A percentile compares a stretch with the other conserved stretches of the same genome.
Evolutionary conservation across 2,888 invertebrate species (phyloP).

Genomic region (Ochlodes sylvanus): DNA sequence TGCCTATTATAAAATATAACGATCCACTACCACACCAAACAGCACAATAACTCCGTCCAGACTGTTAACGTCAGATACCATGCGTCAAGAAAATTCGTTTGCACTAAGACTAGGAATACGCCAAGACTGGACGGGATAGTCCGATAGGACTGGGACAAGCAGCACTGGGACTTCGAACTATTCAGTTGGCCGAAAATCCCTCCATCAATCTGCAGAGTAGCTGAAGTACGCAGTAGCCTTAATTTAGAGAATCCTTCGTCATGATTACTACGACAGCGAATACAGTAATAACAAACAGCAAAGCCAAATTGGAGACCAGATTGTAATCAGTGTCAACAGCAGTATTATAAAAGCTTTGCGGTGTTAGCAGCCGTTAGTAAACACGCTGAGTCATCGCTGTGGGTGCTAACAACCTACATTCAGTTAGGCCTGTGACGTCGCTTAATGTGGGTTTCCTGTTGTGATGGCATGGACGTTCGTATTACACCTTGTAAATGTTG

Average conservation of each 20-base stretch:
- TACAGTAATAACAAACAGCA: constrained; percentile 2
- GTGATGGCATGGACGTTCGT: background rate
- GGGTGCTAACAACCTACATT: constrained; percentile 15
- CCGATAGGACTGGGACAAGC: no score
- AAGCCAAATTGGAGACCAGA: constrained; percentile 4
- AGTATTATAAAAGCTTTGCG: constrained; percentile 19
- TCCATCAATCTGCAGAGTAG: no score
- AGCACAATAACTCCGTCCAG: no score
- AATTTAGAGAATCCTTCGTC: background rate
- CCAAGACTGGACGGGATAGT: no score
- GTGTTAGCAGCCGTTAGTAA: constrained; percentile 11
- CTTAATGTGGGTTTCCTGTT: constrained; percentile 12
- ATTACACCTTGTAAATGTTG: background rate
- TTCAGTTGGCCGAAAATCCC: no score
- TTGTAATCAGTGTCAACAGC: constrained; percentile 11
- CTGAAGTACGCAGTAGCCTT: background rate
- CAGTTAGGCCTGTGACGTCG: background rate
- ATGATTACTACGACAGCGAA: background rate
- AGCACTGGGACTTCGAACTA: no score
- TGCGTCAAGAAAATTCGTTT: no score
- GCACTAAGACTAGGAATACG: no score
- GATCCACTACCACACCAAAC: no score
- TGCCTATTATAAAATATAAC: no score
- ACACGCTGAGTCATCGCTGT: constrained; percentile 21
- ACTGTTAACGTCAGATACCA: no score